Base-by-base conservation (phyloP, 1,140 invertebrate genomes). In the Philotrypesis tridentata region DNA sequence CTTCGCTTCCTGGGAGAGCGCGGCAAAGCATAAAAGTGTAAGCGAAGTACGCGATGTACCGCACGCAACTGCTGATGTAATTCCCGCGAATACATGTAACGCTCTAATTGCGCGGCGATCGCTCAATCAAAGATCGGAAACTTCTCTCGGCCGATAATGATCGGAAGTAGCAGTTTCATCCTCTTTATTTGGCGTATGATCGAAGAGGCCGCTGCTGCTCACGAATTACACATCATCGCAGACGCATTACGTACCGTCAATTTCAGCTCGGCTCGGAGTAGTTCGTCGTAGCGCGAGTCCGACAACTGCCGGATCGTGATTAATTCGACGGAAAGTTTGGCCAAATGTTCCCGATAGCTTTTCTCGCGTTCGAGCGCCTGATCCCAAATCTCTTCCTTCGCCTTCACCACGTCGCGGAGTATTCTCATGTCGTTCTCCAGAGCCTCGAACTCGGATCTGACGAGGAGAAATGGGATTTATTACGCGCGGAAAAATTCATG, bases 391-490 rank as follows among this genome's bases (percentile, higher is more conserved):
- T 89, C 80, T 79, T 92, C 90, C 63, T 85, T 86, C 0, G 73
- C 82, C 11, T 87, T 84, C 5, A 91, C 79, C 0, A 84, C 86
- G 61, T 91, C 88, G 61, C 87, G 86, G 27, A 92, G 80, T 37
- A 79, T 85, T 73, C 85, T 85, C 88, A 91, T 90, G 43, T 91
- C 88, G 0, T 74, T 85, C 43, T 90, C 89, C 40, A 91, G 60
- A 37, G 84, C 84, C 8, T 88, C 87, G 17, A 91, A 71, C 43
- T 92, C 91, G 4, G 87, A 85, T 85, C 91, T 92, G 37, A 78
- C 21, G 37, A 55, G 48, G 21, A 55, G 4, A 37, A 55, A 55
- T 1, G 17, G 21, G 17, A 21, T 55, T 55, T n/a, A n/a, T 17
- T 21, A 55, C 0, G 33, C 33, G 33, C 9, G 3, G 33, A 37